phyloP scores from a whole-genome alignment of 2,113 vertebrate species.

The Protobothrops flavoviridis region DNA sequence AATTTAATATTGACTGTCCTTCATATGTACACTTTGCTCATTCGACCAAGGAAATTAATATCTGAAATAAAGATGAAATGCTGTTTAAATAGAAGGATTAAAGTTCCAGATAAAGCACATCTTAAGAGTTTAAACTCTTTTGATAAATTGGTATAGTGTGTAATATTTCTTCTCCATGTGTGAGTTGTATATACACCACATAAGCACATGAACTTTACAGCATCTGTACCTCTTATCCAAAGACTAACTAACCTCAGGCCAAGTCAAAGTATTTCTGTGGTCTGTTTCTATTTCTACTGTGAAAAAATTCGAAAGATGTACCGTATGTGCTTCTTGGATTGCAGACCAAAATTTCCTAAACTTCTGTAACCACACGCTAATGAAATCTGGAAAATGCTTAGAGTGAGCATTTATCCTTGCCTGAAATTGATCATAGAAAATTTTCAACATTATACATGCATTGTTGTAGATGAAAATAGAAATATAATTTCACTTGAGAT shows the following conservation, averaged over 20 bases:
- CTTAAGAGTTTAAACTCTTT: background rate
- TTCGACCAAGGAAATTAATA: constrained; percentile 24
- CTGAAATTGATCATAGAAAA: background rate
- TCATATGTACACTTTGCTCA: background rate
- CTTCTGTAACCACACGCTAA: background rate
- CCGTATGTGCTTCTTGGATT: constrained; percentile 9
- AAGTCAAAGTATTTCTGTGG: background rate
- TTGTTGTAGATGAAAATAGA: background rate
- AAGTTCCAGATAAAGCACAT: background rate
- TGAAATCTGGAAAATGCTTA: background rate
- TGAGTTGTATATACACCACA: background rate
- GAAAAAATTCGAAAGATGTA: constrained; percentile 15
- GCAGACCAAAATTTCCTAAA: constrained; percentile 22
- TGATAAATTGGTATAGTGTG: background rate
- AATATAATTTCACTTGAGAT: background rate
- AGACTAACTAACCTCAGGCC: background rate
- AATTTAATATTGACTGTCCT: constrained; percentile 5
- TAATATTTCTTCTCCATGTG: background rate
- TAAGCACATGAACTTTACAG: background rate
- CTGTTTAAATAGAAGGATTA: background rate
- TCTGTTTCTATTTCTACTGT: background rate
- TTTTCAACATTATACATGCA: background rate
- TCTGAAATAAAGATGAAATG: constrained; percentile 6
- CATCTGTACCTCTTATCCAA: background rate
- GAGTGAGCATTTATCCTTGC: background rate